Evolutionary conservation across 2,797 vertebrate genomes (phyloP).

Genomic region (Okamejei kenojei): DNA sequence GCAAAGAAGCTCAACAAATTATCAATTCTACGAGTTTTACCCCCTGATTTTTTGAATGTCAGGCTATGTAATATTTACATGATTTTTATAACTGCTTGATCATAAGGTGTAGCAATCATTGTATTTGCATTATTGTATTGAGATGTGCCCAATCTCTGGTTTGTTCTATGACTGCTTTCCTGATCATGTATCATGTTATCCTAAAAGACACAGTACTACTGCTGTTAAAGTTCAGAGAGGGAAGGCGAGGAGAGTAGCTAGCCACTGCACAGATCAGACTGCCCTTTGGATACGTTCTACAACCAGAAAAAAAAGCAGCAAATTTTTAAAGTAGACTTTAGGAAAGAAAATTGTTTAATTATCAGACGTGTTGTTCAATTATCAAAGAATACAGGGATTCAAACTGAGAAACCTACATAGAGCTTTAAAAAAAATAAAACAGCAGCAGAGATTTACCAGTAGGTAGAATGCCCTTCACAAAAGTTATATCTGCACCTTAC

Average conservation of each 20-base stretch:
- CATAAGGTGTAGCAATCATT: slow-evolving; percentile 30
- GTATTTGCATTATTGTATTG: slow-evolving; percentile 32
- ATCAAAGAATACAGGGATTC: not conserved
- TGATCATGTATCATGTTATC: slow-evolving; percentile 28
- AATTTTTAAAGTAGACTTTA: slow-evolving; percentile 15
- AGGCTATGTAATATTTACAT: slow-evolving; percentile 38
- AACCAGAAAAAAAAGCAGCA: slow-evolving; percentile 30
- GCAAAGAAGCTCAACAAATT: slow-evolving; percentile 23
- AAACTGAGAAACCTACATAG: not conserved
- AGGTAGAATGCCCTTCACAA: too few relatives aligned
- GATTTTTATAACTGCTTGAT: slow-evolving; percentile 37
- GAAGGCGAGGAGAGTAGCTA: not conserved
- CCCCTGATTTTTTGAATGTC: slow-evolving; percentile 34
- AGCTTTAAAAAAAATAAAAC: slow-evolving; percentile 6
- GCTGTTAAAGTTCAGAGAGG: slow-evolving; percentile 20
- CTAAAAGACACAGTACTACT: not conserved
- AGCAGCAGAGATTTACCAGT: slow-evolving; percentile 8
- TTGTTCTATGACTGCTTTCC: slow-evolving; percentile 29
- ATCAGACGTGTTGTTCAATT: not conserved
- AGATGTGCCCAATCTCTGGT: slow-evolving; percentile 27
- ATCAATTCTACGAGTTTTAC: slow-evolving; percentile 34
- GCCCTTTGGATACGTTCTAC: slow-evolving; percentile 18
- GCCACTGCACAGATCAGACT: not conserved
- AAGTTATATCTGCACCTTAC: not conserved
- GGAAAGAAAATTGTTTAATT: not conserved